Evolutionary conservation across 2,113 vertebrate genomes (phyloP).

Genomic region (Camelus dromedarius): DNA sequence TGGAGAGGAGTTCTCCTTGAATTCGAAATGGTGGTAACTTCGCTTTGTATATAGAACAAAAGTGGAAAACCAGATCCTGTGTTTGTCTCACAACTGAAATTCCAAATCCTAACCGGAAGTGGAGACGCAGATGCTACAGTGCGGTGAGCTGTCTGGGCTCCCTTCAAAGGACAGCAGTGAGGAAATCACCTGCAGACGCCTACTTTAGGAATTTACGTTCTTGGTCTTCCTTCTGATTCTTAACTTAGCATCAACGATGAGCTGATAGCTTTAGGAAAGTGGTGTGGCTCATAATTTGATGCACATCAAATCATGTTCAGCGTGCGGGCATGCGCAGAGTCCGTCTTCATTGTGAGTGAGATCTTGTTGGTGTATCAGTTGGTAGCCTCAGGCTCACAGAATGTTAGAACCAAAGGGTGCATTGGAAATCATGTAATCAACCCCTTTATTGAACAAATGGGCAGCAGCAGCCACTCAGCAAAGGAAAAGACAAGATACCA

Average conservation of each 20-base stretch:
- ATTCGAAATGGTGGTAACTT: conserved; percentile 70
- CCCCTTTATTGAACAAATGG: neutral
- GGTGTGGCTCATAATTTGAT: neutral
- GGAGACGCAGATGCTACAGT: conserved; percentile 33
- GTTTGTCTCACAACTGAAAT: conserved; percentile 66
- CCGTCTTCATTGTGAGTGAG: neutral
- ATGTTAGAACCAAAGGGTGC: neutral
- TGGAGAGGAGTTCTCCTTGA: conserved; percentile 41
- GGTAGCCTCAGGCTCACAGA: neutral
- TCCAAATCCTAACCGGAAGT: conserved; percentile 40
- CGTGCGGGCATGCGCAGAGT: neutral
- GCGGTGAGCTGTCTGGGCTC: neutral
- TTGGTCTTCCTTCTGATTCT: neutral
- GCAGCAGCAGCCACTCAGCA: neutral
- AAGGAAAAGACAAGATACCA: neutral
- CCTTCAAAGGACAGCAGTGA: neutral
- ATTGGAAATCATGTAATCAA: neutral
- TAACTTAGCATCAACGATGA: neutral
- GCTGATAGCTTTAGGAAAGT: neutral
- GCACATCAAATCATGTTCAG: neutral
- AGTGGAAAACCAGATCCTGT: conserved; percentile 61
- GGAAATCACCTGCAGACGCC: neutral
- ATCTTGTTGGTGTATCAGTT: neutral
- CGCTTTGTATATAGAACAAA: conserved; percentile 46
- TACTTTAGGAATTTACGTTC: neutral